Base-by-base conservation (phyloP, 2,797 vertebrate genomes). In the Cossypha niveicapilla region DNA sequence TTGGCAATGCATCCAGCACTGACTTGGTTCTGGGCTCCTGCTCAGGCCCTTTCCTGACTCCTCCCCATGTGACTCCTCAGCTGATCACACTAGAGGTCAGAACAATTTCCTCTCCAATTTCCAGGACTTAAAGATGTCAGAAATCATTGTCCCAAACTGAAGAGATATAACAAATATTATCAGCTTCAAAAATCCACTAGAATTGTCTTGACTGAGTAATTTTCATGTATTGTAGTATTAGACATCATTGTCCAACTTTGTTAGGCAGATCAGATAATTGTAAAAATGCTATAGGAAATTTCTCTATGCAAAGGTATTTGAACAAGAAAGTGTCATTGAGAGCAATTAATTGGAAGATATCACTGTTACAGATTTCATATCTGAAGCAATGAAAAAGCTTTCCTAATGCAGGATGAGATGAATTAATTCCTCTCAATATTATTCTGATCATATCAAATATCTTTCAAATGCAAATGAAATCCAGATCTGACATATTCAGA, bases 391-490 rank as follows among this genome's bases (percentile, higher is more conserved):
- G 42, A 86, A 78, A 90, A 32, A 80, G 35, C 30, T 78, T 78
- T 88, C 22, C 39, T 60, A 84, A 81, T 57, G 39, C 25, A 82
- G 56, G 35, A 53, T 60, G 63, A 92, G 74, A 73, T 82, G 0
- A 86, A 90, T 76, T 82, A 85, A 47, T 93, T 93, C 51, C 13
- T 80, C 17, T 82, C 53, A 73, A 24, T 62, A 57, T 73, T 85
- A 53, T 82, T 79, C 63, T 79, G 83, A 82, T 63, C 32, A 1
- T 78, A 66, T 39, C 15, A 62, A 42, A 18, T 77, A 19, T 73
- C 60, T 90, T 95, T 89, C 67, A 91, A 81, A 93, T 76, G 71
- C n/a, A 90, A 90, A 93, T 82, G 63, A 47, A 75, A 82, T 73
- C 37, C 37, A 89, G 58, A 78, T 73, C 47, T 57, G 63, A 66